phyloP scores from a whole-genome alignment of 2,888 invertebrate genomes.

The Pheosia gnoma region DNA sequence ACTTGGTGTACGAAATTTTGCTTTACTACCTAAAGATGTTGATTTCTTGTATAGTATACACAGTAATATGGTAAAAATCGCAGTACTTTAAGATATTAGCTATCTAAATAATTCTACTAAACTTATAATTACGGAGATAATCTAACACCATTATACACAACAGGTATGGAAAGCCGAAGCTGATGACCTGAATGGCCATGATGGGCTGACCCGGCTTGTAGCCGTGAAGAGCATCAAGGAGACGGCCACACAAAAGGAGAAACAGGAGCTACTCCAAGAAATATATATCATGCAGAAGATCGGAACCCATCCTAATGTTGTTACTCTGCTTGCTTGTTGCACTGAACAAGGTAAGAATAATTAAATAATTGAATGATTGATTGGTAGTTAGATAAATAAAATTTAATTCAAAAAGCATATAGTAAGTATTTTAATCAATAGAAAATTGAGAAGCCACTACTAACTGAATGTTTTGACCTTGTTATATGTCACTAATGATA shows the following conservation, averaged over 20 bases:
- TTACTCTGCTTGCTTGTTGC: constrained; percentile 91
- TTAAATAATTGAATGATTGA: not conserved
- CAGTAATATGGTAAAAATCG: too few relatives aligned
- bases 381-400: too few relatives aligned
- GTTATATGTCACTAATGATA: too few relatives aligned
- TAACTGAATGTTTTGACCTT: too few relatives aligned
- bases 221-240: constrained; percentile 93
- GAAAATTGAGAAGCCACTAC: too few relatives aligned
- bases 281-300: constrained; percentile 92
- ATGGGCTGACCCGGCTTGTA: constrained; percentile 90
- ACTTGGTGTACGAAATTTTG: too few relatives aligned
- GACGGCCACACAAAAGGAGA: constrained; percentile 90
- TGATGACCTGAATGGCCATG: constrained; percentile 90
- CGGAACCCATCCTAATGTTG: constrained; percentile 92
- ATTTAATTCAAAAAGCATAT: too few relatives aligned
- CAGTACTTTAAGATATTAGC: too few relatives aligned
- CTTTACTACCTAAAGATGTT: too few relatives aligned
- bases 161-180: constrained; percentile 94
- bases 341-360: constrained; percentile 90
- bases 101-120: too few relatives aligned
- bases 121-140: not conserved
- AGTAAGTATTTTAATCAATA: too few relatives aligned
- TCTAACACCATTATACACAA: not conserved
- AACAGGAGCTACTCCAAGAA: constrained; percentile 89
- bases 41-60: too few relatives aligned